Conservation (phyloP, 2,888 invertebrate genomes). For the Brenthis hecate region DNA sequence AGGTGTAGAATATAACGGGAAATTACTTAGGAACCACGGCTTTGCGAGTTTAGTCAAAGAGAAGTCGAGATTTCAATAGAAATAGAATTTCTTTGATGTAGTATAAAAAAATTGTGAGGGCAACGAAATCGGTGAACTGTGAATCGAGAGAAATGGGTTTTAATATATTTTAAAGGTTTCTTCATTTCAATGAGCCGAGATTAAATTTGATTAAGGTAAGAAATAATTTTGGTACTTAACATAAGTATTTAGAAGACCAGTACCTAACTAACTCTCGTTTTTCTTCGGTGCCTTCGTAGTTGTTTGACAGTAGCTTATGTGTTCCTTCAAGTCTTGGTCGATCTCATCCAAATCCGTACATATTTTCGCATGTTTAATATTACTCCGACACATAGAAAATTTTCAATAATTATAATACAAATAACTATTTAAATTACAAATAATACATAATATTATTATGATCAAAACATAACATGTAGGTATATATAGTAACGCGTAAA, state of each 20-base stretch:
- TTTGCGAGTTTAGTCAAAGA: constrained; percentile 57
- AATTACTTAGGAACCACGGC: constrained; percentile 62
- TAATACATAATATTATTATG: no score
- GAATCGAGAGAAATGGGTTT: constrained; percentile 31
- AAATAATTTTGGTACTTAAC: background rate
- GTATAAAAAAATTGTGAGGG: constrained; percentile 47
- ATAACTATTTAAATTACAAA: no score
- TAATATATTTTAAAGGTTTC: constrained; percentile 34
- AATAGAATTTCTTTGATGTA: constrained; percentile 68
- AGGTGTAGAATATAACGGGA: constrained; percentile 48
- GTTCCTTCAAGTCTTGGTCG: no score
- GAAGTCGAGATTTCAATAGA: constrained; percentile 53
- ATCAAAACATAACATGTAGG: no score
- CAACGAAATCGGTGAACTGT: constrained; percentile 32
- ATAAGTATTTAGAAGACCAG: background rate
- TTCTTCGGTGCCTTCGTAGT: no score
- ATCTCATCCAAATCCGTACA: no score
- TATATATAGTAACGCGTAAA: no score
- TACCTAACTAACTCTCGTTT: no score
- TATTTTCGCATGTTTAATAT: no score
- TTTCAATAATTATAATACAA: no score
- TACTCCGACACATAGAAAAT: no score
- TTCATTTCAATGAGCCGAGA: constrained; percentile 14
- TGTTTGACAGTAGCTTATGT: no score
- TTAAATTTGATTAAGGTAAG: constrained; percentile 4